Evolutionary conservation across 2,113 vertebrate genomes (phyloP).

Genomic region (Azemiops feae): DNA sequence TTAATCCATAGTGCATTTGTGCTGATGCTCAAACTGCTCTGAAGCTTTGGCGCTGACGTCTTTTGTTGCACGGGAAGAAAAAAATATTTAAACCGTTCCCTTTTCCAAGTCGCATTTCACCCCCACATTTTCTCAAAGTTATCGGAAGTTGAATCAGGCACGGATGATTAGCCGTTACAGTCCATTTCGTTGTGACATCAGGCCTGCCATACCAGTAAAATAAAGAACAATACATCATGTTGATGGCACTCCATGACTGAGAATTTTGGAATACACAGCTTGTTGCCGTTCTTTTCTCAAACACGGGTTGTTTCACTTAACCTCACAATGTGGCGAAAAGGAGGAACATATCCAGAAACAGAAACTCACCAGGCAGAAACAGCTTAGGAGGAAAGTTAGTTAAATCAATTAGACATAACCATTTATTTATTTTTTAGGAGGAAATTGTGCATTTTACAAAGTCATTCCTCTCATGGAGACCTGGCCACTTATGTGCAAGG

Average conservation of each 20-base stretch:
- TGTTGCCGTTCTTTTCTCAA: constrained; percentile 17
- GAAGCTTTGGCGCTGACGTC: background rate
- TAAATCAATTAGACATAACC: background rate
- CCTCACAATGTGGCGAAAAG: background rate
- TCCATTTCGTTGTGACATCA: constrained; percentile 40
- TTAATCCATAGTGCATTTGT: background rate
- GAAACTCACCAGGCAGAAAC: background rate
- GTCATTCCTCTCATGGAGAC: background rate
- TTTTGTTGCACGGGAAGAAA: background rate
- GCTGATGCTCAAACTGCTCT: background rate
- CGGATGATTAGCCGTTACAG: constrained; percentile 37
- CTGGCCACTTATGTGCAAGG: background rate
- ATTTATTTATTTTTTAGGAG: background rate
- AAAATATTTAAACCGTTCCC: background rate
- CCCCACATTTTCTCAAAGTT: constrained; percentile 20
- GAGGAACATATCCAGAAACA: background rate
- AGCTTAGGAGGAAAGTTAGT: background rate
- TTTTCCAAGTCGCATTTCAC: constrained; percentile 10
- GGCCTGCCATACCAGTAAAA: constrained; percentile 23
- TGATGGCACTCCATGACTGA: constrained; percentile 2
- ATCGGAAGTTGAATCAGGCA: constrained; percentile 22
- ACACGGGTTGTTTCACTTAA: constrained; percentile 30
- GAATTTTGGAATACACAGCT: background rate
- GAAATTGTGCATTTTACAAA: background rate
- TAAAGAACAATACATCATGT: constrained; percentile 34